phyloP scores from a whole-genome alignment of 2,113 vertebrate genomes.

The Pteruthius melanotis region DNA sequence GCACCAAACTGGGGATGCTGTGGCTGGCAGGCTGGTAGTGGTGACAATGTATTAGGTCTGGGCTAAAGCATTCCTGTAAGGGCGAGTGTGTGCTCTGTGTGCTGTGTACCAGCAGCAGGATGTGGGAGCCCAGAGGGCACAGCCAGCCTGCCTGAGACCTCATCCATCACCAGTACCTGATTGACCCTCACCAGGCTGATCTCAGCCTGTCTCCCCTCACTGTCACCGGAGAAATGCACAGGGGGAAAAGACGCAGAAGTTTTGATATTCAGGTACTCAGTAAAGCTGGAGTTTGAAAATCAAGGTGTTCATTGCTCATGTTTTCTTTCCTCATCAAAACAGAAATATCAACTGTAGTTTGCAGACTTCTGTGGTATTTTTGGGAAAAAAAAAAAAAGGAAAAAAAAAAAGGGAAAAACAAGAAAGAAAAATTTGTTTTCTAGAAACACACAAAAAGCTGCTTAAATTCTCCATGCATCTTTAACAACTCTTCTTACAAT shows the following conservation, averaged over 20 bases:
- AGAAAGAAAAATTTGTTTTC: background rate
- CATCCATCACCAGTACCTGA: accelerated
- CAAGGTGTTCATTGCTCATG: background rate
- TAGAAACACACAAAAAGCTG: background rate
- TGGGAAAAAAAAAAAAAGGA: too few relatives aligned
- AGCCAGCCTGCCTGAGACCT: background rate
- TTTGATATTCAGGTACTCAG: background rate
- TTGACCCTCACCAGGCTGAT: background rate
- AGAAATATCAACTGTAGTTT: background rate
- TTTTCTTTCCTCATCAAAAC: background rate
- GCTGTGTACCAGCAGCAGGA: background rate
- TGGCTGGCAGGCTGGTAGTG: background rate
- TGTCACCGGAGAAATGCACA: background rate
- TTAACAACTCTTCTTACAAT: background rate
- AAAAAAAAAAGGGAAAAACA: too few relatives aligned
- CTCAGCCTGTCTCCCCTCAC: background rate
- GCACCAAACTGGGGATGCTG: background rate
- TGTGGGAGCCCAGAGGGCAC: background rate
- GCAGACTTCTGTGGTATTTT: background rate
- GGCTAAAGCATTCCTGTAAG: background rate
- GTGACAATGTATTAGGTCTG: background rate
- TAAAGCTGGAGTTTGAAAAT: background rate
- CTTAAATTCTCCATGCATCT: background rate
- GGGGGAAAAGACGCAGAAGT: background rate
- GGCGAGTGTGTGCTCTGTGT: background rate